Conservation (phyloP, 1,140 invertebrate species). For the Sweltsa coloradensis region DNA sequence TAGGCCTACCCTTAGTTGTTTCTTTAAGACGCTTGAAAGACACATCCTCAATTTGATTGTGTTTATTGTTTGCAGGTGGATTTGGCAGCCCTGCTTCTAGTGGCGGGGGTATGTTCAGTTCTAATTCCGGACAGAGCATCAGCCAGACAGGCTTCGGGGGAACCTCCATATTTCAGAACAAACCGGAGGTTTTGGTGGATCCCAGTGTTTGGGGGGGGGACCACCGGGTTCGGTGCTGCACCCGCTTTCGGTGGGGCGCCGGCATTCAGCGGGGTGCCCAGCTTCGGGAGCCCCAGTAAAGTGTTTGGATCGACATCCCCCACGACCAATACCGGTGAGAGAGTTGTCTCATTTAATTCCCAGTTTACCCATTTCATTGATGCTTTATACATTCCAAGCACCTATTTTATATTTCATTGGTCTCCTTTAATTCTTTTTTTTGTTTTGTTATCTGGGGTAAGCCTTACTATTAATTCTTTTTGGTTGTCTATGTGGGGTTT, state of each 20-base stretch:
- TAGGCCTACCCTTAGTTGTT: no score
- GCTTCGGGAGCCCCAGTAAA: constrained; percentile 13
- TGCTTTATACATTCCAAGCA: no score
- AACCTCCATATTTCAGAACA: constrained; percentile 3
- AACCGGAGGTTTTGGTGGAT: constrained; percentile 7
- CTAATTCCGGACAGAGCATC: neutral
- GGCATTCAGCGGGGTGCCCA: constrained; percentile 29
- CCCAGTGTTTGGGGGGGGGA: constrained; percentile 14
- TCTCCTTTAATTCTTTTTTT: no score
- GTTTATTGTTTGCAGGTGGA: neutral
- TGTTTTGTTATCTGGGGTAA: no score
- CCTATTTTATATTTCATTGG: no score
- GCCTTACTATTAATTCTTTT: no score
- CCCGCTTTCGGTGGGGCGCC: constrained; percentile 37
- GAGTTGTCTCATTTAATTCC: no score
- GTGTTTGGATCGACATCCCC: constrained; percentile 14
- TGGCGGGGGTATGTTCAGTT: constrained; percentile 7
- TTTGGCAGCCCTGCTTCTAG: neutral
- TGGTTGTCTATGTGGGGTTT: no score
- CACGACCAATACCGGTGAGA: no score
- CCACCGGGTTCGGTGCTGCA: constrained; percentile 30
- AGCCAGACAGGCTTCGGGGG: constrained; percentile 9
- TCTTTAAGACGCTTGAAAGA: no score
- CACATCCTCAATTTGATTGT: neutral
- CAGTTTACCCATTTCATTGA: no score